Conservation (phyloP, 2,888 invertebrate genomes). For the Hypselothyrea guttata region DNA sequence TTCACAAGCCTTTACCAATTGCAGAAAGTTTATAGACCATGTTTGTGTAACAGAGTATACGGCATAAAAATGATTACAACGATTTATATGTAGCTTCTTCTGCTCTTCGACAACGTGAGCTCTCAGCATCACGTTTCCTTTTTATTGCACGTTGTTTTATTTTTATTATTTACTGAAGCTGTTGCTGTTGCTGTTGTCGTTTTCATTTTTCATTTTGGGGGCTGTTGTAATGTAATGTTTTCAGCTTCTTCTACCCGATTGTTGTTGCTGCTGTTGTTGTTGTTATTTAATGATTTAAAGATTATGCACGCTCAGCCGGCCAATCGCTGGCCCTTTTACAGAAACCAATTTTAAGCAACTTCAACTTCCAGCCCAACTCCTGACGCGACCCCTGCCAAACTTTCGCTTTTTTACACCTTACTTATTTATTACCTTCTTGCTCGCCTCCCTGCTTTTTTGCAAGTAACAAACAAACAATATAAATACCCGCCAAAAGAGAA, state of each 20-base stretch:
- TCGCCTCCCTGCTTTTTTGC: too few species aligned
- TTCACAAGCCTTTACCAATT: too few species aligned
- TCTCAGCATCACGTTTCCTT: conserved; percentile 73
- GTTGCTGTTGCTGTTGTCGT: conserved; percentile 33
- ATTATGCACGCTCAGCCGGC: conserved; percentile 66
- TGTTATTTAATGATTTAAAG: conserved; percentile 76
- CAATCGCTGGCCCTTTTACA: conserved; percentile 47
- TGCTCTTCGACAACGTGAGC: conserved; percentile 51
- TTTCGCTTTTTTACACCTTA: conserved; percentile 73
- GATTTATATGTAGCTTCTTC: conserved; percentile 53
- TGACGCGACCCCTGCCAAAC: conserved; percentile 41
- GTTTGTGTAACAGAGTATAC: too few species aligned
- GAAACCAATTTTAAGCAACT: conserved; percentile 3
- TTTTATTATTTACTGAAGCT: conserved; percentile 38
- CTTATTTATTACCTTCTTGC: conserved; percentile 26
- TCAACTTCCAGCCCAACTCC: conserved; percentile 35
- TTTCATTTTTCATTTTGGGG: conserved; percentile 54
- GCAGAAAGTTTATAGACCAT: too few species aligned
- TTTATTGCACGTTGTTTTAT: conserved; percentile 58
- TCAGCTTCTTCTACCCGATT: conserved; percentile 2
- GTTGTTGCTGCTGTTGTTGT: conserved; percentile 47
- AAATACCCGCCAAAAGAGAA: conserved; percentile 11
- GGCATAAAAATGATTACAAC: conserved; percentile 52
- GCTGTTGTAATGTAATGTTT: conserved; percentile 28
- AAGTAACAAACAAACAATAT: conserved; percentile 23